Percentiles rank a stretch among this genome's conserved stretches.
Evolutionary conservation across 2,113 vertebrate genomes (phyloP).

Genomic region (Gambusia affinis): DNA sequence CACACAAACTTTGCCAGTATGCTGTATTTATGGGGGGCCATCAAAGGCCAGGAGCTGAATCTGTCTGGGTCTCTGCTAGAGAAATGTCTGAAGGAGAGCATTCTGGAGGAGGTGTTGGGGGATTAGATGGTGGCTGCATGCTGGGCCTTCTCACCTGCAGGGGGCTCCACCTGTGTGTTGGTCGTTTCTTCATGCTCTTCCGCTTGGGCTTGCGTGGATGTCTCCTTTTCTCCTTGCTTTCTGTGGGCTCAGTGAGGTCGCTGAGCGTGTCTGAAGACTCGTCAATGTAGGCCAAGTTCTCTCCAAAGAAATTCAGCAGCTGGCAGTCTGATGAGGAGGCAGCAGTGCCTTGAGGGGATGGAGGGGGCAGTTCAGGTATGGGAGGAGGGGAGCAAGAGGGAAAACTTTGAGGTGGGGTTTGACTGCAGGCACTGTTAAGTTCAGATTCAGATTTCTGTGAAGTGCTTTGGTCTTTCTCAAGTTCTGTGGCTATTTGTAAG

Average conservation of each 20-base stretch:
- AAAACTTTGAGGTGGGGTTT: neutral
- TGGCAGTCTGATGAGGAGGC: conserved; percentile 62
- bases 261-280: conserved; percentile 89
- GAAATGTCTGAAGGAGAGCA: conserved; percentile 38
- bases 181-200: conserved; percentile 69
- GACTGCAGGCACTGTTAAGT: neutral
- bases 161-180: conserved; percentile 51
- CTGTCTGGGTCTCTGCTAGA: conserved; percentile 13
- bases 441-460: conserved; percentile 7
- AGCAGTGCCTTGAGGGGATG: conserved; percentile 27
- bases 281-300: conserved; percentile 90
- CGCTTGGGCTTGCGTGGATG: conserved; percentile 70
- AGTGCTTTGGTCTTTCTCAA: conserved; percentile 22
- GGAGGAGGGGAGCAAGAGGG: neutral
- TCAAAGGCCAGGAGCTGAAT: conserved; percentile 44
- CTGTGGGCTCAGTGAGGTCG: conserved; percentile 66
- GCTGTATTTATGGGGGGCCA: neutral
- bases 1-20: neutral
- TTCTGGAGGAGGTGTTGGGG: conserved; percentile 77
- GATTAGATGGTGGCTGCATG: conserved; percentile 74
- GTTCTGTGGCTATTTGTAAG: neutral
- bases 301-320: conserved; percentile 85
- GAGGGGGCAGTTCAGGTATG: conserved; percentile 16
- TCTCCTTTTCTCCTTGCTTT: conserved; percentile 36
- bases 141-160: conserved; percentile 43